Base-by-base conservation (phyloP, 23 tunicate species). In the Botrylloides violaceus region DNA sequence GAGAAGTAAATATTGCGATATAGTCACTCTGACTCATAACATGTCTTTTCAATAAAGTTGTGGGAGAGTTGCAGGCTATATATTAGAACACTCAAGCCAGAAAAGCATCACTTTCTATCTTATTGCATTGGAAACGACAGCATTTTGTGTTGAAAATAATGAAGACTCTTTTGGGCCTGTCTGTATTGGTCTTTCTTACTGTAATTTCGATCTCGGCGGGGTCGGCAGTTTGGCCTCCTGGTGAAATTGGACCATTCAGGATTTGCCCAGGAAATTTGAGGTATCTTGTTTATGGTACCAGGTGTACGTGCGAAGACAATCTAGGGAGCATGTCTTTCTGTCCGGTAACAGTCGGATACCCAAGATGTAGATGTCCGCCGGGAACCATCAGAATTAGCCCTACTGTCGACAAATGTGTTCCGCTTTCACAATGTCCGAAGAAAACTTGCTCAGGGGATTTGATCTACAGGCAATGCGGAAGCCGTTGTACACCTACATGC, bases 361-460 rank as follows among this genome's bases (percentile, higher is more conserved):
- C 12, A 9, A 15, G 15, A 15, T 43, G 53, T 43, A 43, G 9
- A 15, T 43, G 53, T 43, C 53, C 53, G 9, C 9, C 12, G 12
- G 53, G 53, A 7, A 43, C 53, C 9, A 15, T 43, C 53, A 43
- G 53, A 43, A 9, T 43, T 15, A 15, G 53, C 12, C 15, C 53
- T 43, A 43, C 53, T n/a, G n/a, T n/a, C n/a, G n/a, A n/a, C 53
- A 43, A 15, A 9, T 43, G 53, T 43, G 53, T 43, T 7, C 53
- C 12, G 53, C 53, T 43, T 43, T 15, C 9, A 7, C 53, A 7
- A 15, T 43, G 53, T 43, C 53, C 53, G 12, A 9, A 9, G 53
- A 43, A 43, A 9, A 43, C 35, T 29, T 63, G 70, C 29, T 28
- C 70, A 3, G 70, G 70, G 29, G 70, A 63, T 63, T 63, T 63